Evolutionary conservation across 2,888 invertebrate species (phyloP).

Genomic region (Eupithecia inturbata): DNA sequence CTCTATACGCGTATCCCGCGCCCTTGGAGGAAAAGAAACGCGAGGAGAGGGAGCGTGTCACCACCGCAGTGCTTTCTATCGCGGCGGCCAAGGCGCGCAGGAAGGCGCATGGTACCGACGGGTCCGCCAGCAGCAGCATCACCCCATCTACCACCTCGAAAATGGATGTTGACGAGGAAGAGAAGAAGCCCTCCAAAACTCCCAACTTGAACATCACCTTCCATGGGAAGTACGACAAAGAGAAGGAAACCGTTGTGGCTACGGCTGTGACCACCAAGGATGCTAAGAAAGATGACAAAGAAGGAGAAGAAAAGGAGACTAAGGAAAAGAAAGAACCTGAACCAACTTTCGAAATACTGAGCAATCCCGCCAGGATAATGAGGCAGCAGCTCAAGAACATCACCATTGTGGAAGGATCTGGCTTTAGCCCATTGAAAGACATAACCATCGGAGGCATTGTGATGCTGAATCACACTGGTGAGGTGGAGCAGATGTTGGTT

Average conservation of each 20-base stretch:
- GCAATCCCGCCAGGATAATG: constrained; percentile 97
- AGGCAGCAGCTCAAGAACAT: constrained; percentile 94
- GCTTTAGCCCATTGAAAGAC: constrained; percentile 95
- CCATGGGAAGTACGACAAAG: constrained; percentile 79
- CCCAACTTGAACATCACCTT: constrained; percentile 80
- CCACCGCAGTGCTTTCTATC: constrained; percentile 98
- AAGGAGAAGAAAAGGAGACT: constrained; percentile 73
- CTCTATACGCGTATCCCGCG: constrained; percentile 98
- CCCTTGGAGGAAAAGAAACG: constrained; percentile 99
- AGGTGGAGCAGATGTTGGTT: constrained; percentile 92
- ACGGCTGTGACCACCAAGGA: constrained; percentile 74
- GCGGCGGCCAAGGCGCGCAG: constrained; percentile 94
- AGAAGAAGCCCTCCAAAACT: constrained; percentile 79
- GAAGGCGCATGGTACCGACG: constrained; percentile 90
- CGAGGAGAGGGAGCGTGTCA: constrained; percentile 98
- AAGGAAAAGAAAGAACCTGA: constrained; percentile 93
- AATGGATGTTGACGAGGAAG: constrained; percentile 94
- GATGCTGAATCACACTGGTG: constrained; percentile 94
- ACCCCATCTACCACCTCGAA: constrained; percentile 87
- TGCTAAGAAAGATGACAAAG: constrained; percentile 78
- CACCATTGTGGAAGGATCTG: constrained; percentile 90
- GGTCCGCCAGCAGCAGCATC: constrained; percentile 82
- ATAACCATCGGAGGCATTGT: constrained; percentile 97
- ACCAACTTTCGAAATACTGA: constrained; percentile 94
- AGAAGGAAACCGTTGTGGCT: constrained; percentile 40